Evolutionary conservation across 2,888 invertebrate species (phyloP), one percentile per base, ranked within the genome.

Genomic region (Pimpla rufipes): DNA sequence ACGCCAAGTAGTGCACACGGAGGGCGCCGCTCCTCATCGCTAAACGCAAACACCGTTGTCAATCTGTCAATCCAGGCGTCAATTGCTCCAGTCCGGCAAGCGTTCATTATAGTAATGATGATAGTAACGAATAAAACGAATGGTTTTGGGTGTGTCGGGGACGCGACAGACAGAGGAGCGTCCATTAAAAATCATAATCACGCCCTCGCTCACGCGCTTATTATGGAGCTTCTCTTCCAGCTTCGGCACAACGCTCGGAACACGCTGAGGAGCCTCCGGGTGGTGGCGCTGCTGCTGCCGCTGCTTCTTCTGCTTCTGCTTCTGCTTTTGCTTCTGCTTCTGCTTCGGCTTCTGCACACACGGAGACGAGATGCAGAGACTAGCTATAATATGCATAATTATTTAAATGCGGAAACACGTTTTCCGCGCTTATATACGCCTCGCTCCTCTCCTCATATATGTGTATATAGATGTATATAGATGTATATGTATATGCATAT

Each of bases 381-480:
- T 78, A 45, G 71, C 75, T 86, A 29, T 59, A 82, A 85, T 86
- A 82, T 85, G 85, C 86, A 86, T 86, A 85, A 86, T 86, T 86
- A 86, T 86, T 86, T 74, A 86, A 84, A 86, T 82, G 82, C 84
- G 85, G 86, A 86, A 85, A 86, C 86, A 86, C 86, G 86, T 85
- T 86, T 85, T 81, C 78, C 85, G 75, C 66, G 29, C 64, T 74
- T 70, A 75, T 66, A 66, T 71, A 76, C 42, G 35, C 50, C 66
- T 52, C 50, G 81, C 35, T 35, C 16, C 50, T 50, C 59, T 40
- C 16, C 16, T n/a, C 40, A 68, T 59, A 35, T 50, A 35, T 50
- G 35, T 59, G 8, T 21, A 55, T 55, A 55, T 23, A 55, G n/a
- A n/a, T n/a, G n/a, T n/a, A n/a, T n/a, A n/a, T n/a, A n/a, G n/a